Base-by-base conservation (phyloP, 37 sponge, comb jelly and placozoan genomes). In the Oopsacas minuta region DNA sequence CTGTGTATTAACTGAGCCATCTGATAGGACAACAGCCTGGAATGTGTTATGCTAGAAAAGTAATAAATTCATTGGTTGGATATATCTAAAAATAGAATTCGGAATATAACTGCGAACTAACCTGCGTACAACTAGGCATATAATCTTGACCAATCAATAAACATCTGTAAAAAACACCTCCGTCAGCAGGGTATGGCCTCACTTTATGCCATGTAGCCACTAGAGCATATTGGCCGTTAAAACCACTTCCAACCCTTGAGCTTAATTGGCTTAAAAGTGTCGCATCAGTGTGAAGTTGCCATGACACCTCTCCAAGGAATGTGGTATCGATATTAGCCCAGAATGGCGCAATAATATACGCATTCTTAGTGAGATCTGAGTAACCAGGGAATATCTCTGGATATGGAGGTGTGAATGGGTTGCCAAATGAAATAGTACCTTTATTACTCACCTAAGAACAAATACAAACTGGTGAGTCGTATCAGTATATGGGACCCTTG, bases 301-400 rank as follows among this genome's bases (percentile, higher is more conserved):
- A 61, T 61, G 75, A 61, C 75, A 61, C 75, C 75, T 61, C 75
- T 5, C 75, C 75, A 25, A 61, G 75, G 75, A 61, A 61, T 61
- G 75, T 61, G 75, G 75, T 61, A n/a, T 61, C 75, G 30, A 61
- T n/a, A 34, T 61, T 12, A 61, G 75, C 75, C 75, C 75, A 61
- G 75, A 61, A 61, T 25, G 75, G 75, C 22, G 75, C 75, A 20
- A 61, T 61, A 20, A 61, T 61, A n/a, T 61, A 61, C 75, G 75
- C 75, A 61, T 61, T 61, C 75, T 12, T 61, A 32, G 75, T 61
- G 75, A 61, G 75, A 3, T 3, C 22, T 61, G 75, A 61, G 75
- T 61, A 61, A 32, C 75, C 75, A 61, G 75, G 75, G 75, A 61
- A 61, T 20, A 61, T 61, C 22, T 61, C 75, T 5, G 75, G 75